These are phyloP conservation scores for Hypercompe scribonia DNA, from an alignment of 2,888 invertebrate species.

Conservation along the genomic window DNA sequence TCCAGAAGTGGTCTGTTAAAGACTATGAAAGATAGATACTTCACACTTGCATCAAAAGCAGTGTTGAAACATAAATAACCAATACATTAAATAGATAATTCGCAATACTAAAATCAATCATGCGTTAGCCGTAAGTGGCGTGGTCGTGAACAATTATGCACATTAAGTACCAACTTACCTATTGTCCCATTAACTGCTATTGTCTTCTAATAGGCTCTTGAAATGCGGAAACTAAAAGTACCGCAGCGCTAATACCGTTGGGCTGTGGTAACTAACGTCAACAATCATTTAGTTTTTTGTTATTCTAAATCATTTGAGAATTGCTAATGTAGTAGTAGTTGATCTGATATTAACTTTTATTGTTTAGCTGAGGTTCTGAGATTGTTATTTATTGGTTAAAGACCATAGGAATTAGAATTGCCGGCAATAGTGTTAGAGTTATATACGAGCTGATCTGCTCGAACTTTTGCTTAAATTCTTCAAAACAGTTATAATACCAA, in stretches of 20 bases:
- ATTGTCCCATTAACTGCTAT: constrained; percentile 23
- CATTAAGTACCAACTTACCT: constrained; percentile 20
- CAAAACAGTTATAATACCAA: no score
- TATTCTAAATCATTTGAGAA: neutral
- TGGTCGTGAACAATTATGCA: constrained; percentile 27
- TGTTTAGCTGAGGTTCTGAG: neutral
- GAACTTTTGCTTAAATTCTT: no score
- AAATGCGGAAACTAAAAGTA: constrained; percentile 23
- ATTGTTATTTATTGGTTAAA: neutral
- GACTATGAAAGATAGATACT: no score
- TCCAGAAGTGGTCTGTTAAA: no score
- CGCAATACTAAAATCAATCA: constrained; percentile 21
- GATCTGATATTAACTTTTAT: neutral
- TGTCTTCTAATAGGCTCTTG: constrained; percentile 25
- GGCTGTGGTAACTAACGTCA: constrained; percentile 13
- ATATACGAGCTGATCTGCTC: no score
- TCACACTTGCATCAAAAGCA: no score
- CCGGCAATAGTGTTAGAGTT: no score
- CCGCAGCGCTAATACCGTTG: neutral
- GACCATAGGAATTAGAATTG: no score
- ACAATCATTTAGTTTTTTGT: constrained; percentile 8
- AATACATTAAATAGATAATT: constrained; percentile 9
- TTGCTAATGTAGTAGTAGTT: neutral
- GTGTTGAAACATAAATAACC: no score
- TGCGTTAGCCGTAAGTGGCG: constrained; percentile 21